Conservation (phyloP, 2,797 vertebrate genomes). For the Gouania willdenowi region DNA sequence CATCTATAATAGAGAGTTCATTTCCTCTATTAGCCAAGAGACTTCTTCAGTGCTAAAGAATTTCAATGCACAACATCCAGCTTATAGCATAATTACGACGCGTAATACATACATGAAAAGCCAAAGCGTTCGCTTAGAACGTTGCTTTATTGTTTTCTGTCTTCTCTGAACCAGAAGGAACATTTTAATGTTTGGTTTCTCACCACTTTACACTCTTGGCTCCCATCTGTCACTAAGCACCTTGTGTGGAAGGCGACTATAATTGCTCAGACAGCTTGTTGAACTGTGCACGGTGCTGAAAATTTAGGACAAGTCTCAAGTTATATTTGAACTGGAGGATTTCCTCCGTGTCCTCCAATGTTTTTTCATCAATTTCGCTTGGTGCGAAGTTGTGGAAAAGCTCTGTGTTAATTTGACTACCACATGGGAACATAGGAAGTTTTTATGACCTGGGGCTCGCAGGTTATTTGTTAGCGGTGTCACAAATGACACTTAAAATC, state of each 20-base stretch:
- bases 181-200: not conserved
- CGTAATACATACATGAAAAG: no score
- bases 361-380: constrained; percentile 6
- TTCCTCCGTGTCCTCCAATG: not conserved
- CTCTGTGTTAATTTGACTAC: constrained; percentile 10
- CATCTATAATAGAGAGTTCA: no score
- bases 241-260: not conserved
- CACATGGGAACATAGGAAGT: not conserved
- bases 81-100: no score
- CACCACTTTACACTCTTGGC: not conserved
- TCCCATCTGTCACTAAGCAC: not conserved
- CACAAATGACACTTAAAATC: constrained; percentile 21
- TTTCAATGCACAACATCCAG: no score
- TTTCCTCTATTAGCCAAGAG: no score
- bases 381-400: constrained; percentile 11
- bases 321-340: not conserved
- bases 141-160: no score
- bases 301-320: constrained; percentile 8
- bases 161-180: not conserved
- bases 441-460: constrained; percentile 17
- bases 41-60: no score
- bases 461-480: constrained; percentile 40
- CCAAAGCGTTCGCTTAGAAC: no score
- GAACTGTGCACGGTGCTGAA: constrained; percentile 14
- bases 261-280: not conserved